Evolutionary conservation across 2,888 invertebrate genomes (phyloP), one percentile per base, ranked within the genome.

Genomic region (Amphiduros pacificus): DNA sequence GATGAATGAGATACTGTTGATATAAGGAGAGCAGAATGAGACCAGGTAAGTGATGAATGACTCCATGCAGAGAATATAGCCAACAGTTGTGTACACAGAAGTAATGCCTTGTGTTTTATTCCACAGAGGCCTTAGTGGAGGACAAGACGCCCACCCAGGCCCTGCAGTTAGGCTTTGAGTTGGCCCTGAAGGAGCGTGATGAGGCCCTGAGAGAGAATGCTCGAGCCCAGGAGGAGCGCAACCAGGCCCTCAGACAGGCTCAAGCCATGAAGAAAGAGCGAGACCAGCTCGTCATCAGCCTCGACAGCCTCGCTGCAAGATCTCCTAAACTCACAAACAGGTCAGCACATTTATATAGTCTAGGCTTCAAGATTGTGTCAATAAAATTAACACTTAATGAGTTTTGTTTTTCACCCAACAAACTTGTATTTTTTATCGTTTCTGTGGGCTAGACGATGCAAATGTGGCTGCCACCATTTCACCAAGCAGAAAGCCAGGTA

Each of bases 141-240:
- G 76, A 76, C 41, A 72, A 71, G 54, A 71, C 72, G 17, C 74
- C 77, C 3, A 75, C 76, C 14, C 78, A 77, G 52, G 76, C 79
- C 3, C 63, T 81, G 44, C 79, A 81, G 65, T 69, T 81, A n/a
- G 78, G 79, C 3, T 74, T 77, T 68, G 78, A 81, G 64, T 67
- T 79, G 36, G 80, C 79, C 11, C 64, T 81, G 20, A 79, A 78
- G 61, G 80, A 81, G 62, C 64, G 81, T 11, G 79, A 81, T 67
- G 75, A 75, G 0, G 76, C 78, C 11, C 62, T 81, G 29, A 69
- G 79, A n/a, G 79, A 81, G 56, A 79, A 80, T 60, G 77, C 76
- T 5, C 68, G 71, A 31, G 76, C 79, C 0, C 60, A 75, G 14
- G 76, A 80, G 60, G 78, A 78, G 48, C 66, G 79, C 20, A 77